Percentiles rank a stretch among this genome's conserved stretches.
phyloP scores from a whole-genome alignment of 2,797 vertebrate genomes.

The Gallinago solitaria region DNA sequence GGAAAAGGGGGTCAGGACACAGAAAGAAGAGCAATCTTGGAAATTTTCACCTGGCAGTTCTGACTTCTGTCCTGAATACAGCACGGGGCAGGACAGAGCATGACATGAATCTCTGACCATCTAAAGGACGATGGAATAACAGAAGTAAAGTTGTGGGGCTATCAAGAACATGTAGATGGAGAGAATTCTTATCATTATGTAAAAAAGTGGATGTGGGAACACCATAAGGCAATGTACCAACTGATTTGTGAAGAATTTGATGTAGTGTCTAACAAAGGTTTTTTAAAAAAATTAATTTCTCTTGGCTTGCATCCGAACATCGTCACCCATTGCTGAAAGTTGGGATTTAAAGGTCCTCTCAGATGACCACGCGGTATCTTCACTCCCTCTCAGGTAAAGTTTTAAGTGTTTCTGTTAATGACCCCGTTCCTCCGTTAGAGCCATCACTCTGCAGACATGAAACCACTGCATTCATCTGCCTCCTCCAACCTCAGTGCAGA shows the following conservation, averaged over 20 bases:
- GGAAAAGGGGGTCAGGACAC: not conserved
- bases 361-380: rapidly evolving
- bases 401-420: not conserved
- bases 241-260: not conserved
- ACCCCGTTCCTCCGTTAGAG: not conserved
- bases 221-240: not conserved
- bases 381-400: not conserved
- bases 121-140: not conserved
- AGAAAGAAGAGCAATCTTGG: slow-evolving; percentile 8
- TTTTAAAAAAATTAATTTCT: not conserved
- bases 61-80: not conserved
- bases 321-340: rapidly evolving
- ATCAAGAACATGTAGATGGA: not conserved
- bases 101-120: not conserved
- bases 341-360: not conserved
- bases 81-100: not conserved
- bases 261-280: not conserved
- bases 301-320: not conserved
- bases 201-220: not conserved
- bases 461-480: slow-evolving; percentile 60
- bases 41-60: not conserved
- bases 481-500: slow-evolving; percentile 31
- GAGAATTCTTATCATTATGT: not conserved
- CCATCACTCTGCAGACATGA: not conserved
- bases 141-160: not conserved